Evolutionary conservation across 2,797 vertebrate species (phyloP).

Genomic region (Cirrhinus mrigala): DNA sequence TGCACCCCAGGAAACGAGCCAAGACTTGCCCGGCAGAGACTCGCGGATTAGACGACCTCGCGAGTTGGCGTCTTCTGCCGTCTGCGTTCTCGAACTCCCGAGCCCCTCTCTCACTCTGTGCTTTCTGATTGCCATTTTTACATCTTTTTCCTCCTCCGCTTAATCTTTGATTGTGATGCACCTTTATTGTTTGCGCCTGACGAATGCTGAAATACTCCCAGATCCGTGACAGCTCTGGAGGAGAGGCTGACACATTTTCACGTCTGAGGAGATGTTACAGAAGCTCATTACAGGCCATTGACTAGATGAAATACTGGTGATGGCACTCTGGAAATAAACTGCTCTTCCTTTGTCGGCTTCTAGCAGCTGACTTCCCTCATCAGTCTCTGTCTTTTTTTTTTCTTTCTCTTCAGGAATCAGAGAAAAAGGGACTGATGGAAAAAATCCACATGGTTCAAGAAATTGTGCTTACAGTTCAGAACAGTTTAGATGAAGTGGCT

Average conservation of each 20-base stretch:
- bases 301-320: slow-evolving; percentile 80
- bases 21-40: slow-evolving; percentile 62
- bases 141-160: slow-evolving; percentile 76
- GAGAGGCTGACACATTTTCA: slow-evolving; percentile 75
- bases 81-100: slow-evolving; percentile 18
- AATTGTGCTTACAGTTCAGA: slow-evolving; percentile 91
- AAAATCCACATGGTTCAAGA: slow-evolving; percentile 98
- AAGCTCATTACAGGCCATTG: slow-evolving; percentile 80
- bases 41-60: slow-evolving; percentile 67
- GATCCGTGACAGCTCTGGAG: slow-evolving; percentile 68
- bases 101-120: slow-evolving; percentile 64
- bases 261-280: slow-evolving; percentile 75
- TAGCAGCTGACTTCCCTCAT: slow-evolving; percentile 75
- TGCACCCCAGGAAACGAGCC: slow-evolving; percentile 67
- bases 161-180: slow-evolving; percentile 80
- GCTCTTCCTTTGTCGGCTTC: slow-evolving; percentile 71
- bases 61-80: slow-evolving; percentile 43
- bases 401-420: slow-evolving; percentile 83
- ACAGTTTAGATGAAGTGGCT: slow-evolving; percentile 88
- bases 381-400: slow-evolving; percentile 68
- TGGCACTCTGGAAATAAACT: slow-evolving; percentile 75
- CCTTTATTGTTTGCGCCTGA: slow-evolving; percentile 75
- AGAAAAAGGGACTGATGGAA: slow-evolving; percentile 93
- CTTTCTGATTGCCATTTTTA: slow-evolving; percentile 80
- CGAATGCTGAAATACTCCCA: slow-evolving; percentile 77